Conservation (phyloP, 1,140 invertebrate species). For the Drosophila sp. region DNA sequence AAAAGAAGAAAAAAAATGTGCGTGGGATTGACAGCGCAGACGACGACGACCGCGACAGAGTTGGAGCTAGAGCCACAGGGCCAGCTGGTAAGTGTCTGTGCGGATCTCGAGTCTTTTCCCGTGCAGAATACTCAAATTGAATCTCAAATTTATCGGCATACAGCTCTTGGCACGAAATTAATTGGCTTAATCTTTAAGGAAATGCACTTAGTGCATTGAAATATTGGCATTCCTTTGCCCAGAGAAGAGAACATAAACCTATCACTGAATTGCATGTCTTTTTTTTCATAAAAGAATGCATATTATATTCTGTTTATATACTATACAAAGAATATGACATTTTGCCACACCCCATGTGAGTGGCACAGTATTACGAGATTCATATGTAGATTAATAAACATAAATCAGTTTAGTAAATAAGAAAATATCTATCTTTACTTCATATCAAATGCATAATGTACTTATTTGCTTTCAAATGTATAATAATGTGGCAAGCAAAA, state of each 20-base stretch:
- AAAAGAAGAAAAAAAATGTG: conserved; percentile 52
- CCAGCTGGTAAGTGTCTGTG: conserved; percentile 24
- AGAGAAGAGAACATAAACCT: conserved; percentile 43
- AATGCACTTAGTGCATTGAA: conserved; percentile 41
- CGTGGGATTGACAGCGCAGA: conserved; percentile 70
- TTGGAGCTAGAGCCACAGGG: conserved; percentile 8
- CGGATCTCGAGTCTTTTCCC: conserved; percentile 17
- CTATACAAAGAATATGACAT: not conserved
- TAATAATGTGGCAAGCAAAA: not conserved
- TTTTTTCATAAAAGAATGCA: not conserved
- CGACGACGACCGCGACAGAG: conserved; percentile 36
- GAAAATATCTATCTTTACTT: too few relatives aligned
- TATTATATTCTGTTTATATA: not conserved
- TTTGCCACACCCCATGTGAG: conserved; percentile 2
- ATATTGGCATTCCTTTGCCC: conserved; percentile 53
- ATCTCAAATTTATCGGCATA: conserved; percentile 71
- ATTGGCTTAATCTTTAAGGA: conserved; percentile 74
- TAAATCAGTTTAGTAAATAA: not conserved
- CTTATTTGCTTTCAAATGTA: conserved; percentile 1
- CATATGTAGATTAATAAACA: not conserved
- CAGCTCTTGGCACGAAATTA: conserved; percentile 63
- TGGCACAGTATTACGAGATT: not conserved
- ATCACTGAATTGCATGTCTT: conserved; percentile 9
- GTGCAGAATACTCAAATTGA: conserved; percentile 68
- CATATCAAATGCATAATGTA: too few relatives aligned